Evolutionary conservation across 2,888 invertebrate genomes (phyloP), one percentile per base, ranked within the genome.

Genomic region (Eristalinus sepulchralis): DNA sequence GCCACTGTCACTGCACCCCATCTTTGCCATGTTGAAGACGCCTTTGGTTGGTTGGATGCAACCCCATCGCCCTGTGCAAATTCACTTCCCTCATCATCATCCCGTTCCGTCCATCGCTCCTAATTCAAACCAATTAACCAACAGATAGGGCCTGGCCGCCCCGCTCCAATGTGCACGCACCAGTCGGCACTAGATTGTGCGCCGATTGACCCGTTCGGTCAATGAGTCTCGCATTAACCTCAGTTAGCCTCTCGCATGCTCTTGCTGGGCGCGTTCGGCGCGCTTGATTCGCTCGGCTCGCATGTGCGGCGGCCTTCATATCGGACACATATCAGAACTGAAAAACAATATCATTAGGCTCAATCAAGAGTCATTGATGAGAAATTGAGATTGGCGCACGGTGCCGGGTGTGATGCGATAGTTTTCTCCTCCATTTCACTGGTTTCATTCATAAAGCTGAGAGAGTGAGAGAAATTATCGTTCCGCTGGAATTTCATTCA

Each of bases 201-300:
- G 75, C 83, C 89, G 90, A 90, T 90, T 90, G 91, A 90, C 90
- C 89, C 66, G 70, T 76, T 83, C 88, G 90, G 91, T 90, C 90
- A 90, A 91, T 90, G 90, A 90, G 90, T 89, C 89, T 83, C 90
- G 90, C 89, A 91, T 91, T 91, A 91, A 91, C 91, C 92, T 91
- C 89, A 90, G 91, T 91, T 91, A 90, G 91, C 91, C 91, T 88
- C 90, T 83, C 47, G 86, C 86, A 71, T 86, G 86, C 13, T 57
- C 57, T 78, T 71, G 17, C 17, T 17, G 17, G 60, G 71, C 82
- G 27, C 27, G 2, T 27, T 27, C 27, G 27, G 27, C 5, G 27
- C 27, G 27, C 27, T 5, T 5, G 27, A 27, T 27, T 5, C 27
- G 27, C 27, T 27, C 27, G 27, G 27, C 27, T 27, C 27, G 27